Conservation (phyloP, 2,797 vertebrate species). For the Brotula barbata region DNA sequence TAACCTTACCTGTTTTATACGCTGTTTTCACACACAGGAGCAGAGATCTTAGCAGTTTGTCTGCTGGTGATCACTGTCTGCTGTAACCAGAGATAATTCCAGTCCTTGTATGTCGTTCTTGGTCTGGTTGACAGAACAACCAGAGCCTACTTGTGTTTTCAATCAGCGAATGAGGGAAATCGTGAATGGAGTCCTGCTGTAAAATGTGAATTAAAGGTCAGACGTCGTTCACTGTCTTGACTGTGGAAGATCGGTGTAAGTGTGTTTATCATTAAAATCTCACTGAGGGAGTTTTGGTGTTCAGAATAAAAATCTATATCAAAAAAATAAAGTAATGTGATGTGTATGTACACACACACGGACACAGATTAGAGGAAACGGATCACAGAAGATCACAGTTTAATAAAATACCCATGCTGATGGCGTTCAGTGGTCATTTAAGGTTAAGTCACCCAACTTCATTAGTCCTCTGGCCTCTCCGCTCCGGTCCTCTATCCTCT, state of each 20-base stretch:
- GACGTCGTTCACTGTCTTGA: slow-evolving; percentile 32
- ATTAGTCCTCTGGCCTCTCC: slow-evolving; percentile 15
- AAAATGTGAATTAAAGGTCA: slow-evolving; percentile 43
- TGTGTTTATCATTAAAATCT: slow-evolving; percentile 34
- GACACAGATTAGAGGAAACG: not conserved
- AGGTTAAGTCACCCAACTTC: slow-evolving; percentile 23
- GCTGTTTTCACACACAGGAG: slow-evolving; percentile 24
- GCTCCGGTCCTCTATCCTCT: slow-evolving; percentile 14
- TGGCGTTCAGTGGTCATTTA: slow-evolving; percentile 27
- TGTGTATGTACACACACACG: not conserved
- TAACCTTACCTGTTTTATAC: slow-evolving; percentile 47
- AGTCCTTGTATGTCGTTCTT: slow-evolving; percentile 48
- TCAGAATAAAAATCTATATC: not conserved
- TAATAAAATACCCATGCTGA: not conserved
- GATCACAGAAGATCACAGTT: not conserved
- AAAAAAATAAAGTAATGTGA: not conserved
- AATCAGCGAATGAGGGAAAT: slow-evolving; percentile 29
- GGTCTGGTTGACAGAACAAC: slow-evolving; percentile 27
- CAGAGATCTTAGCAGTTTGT: slow-evolving; percentile 25
- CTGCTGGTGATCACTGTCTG: slow-evolving; percentile 11
- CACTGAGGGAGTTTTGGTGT: not conserved
- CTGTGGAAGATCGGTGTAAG: slow-evolving; percentile 33
- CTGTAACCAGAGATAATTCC: slow-evolving; percentile 32
- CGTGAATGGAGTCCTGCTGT: slow-evolving; percentile 32
- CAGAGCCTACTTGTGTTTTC: slow-evolving; percentile 57